Evolutionary conservation across 2,888 invertebrate species (phyloP), one percentile per base, ranked within the genome.

Genomic region (Lithodes maja): DNA sequence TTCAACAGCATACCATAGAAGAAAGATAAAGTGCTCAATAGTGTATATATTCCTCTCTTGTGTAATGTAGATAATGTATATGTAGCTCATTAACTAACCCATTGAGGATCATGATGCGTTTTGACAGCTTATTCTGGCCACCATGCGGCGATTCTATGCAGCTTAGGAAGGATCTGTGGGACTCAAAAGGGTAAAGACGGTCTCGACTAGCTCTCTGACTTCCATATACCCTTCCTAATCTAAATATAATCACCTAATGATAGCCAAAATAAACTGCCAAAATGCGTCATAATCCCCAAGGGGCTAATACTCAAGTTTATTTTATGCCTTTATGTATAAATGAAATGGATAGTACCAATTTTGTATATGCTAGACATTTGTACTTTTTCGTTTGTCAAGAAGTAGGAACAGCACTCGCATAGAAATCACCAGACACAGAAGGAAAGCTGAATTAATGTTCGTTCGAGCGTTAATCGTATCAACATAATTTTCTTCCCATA

Each of bases 371-470:
- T 83, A 79, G 54, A 71, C 54, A 55, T 77, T 79, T 79, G 79
- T 54, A 79, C 54, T 9, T 53, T 54, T 54, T 53, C 54, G 53
- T 79, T 33, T 80, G 71, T 89, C 78, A 69, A 61, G 69, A 89
- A 50, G 89, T 89, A 89, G 89, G 89, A 89, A 85, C 89, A 89
- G 77, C 68, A 85, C 89, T 89, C 89, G 89, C 89, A 84, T 87
- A 87, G 83, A 55, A 82, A 74, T 54, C 53, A 52, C 55, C 12
- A 50, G 54, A 15, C 49, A 75, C 50, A 52, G 69, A 71, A 74
- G 2, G 83, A 83, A 83, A 15, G 53, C 85, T 79, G 61, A 54
- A 50, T 61, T 3, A 68, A 5, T 52, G 15, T 78, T 52, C 53
- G 69, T 49, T 9, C 5, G 77, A 54, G 3, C 15, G 12, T n/a